Conservation (phyloP, 1,140 invertebrate genomes). For the Drosophila hydei region DNA sequence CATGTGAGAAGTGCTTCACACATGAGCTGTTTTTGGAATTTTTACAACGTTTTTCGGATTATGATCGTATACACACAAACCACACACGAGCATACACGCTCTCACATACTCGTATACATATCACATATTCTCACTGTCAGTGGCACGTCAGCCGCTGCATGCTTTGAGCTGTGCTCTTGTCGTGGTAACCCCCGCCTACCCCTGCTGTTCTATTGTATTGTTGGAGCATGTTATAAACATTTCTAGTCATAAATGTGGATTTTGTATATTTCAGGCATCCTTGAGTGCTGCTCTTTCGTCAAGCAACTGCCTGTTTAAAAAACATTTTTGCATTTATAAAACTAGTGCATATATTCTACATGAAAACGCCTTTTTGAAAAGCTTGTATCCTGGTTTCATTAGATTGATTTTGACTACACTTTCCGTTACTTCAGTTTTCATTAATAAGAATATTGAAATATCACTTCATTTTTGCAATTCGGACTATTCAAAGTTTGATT, state of each 20-base stretch:
- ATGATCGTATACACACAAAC: constrained; percentile 59
- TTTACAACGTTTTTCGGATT: constrained; percentile 68
- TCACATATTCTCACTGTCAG: constrained; percentile 25
- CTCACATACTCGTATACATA: constrained; percentile 24
- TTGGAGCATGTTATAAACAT: constrained; percentile 42
- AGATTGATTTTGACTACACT: too few relatives aligned
- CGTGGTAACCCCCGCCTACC: not conserved
- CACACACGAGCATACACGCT: constrained; percentile 9
- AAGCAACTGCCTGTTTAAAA: not conserved
- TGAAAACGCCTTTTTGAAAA: too few relatives aligned
- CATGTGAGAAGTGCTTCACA: constrained; percentile 81
- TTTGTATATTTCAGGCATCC: constrained; percentile 24
- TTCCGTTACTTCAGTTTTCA: too few relatives aligned
- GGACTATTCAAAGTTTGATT: not conserved
- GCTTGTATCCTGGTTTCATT: too few relatives aligned
- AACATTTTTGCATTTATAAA: not conserved
- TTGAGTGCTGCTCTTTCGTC: constrained; percentile 1
- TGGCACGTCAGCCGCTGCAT: constrained; percentile 6
- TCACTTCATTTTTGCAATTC: not conserved
- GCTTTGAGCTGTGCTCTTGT: constrained; percentile 20
- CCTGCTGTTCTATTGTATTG: constrained; percentile 15
- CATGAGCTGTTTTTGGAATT: constrained; percentile 70
- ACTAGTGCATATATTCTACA: too few relatives aligned
- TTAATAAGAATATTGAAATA: too few relatives aligned
- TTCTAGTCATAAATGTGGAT: constrained; percentile 51